These are phyloP conservation scores for Drosophila pallidifrons DNA, from an alignment of 1,140 invertebrate genomes.

Conservation along the genomic window DNA sequence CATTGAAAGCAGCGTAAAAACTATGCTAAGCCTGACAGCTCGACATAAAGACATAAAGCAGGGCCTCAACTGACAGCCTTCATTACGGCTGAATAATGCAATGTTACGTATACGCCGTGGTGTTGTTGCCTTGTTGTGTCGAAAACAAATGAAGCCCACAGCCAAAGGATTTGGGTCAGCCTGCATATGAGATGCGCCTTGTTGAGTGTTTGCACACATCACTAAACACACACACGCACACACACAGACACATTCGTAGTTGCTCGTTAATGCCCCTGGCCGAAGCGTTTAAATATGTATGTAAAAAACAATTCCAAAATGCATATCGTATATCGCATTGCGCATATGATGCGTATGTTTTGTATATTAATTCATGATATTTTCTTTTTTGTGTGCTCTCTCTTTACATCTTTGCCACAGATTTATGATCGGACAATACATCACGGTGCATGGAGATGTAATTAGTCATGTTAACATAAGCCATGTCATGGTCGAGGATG, in stretches of 20 bases:
- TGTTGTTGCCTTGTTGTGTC: slow-evolving; percentile 41
- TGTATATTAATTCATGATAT: slow-evolving; percentile 65
- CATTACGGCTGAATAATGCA: slow-evolving; percentile 77
- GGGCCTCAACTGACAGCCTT: slow-evolving; percentile 61
- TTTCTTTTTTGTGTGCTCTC: slow-evolving; percentile 18
- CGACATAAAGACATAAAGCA: slow-evolving; percentile 26
- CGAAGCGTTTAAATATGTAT: slow-evolving; percentile 66
- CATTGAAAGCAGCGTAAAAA: slow-evolving; percentile 69
- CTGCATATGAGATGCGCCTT: slow-evolving; percentile 74
- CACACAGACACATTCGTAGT: slow-evolving; percentile 9
- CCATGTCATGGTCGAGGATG: slow-evolving; percentile 92
- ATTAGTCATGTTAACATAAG: slow-evolving; percentile 95
- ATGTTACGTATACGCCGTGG: slow-evolving; percentile 53
- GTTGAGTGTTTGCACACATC: slow-evolving; percentile 39
- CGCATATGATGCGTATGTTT: slow-evolving; percentile 55
- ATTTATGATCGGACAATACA: slow-evolving; percentile 92
- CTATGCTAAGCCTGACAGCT: slow-evolving; percentile 76
- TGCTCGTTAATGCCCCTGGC: slow-evolving; percentile 54
- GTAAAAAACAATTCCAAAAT: slow-evolving; percentile 62
- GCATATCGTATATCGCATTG: slow-evolving; percentile 56
- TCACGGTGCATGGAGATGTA: slow-evolving; percentile 92
- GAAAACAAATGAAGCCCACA: slow-evolving; percentile 75
- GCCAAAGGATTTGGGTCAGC: slow-evolving; percentile 76
- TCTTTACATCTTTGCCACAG: slow-evolving; percentile 83
- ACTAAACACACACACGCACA: slow-evolving; percentile 5